phyloP scores from a whole-genome alignment of 64 coral and sea anemone species.

The Catalaphyllia jardinei region DNA sequence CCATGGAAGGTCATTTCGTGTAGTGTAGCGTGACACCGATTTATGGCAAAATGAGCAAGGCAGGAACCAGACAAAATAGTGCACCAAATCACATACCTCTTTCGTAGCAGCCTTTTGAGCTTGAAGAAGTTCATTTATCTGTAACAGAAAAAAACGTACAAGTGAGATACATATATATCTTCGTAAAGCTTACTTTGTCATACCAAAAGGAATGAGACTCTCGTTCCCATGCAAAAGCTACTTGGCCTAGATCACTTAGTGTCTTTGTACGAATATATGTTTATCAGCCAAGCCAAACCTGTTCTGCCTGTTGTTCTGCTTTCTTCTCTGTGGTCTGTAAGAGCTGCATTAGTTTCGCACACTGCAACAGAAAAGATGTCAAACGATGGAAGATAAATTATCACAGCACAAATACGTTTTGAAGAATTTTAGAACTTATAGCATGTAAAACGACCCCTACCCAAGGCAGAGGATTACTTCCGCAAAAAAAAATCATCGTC shows the following conservation, averaged over 20 bases:
- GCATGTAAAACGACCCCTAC: not conserved
- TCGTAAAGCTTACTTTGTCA: no score
- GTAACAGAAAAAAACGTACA: not conserved
- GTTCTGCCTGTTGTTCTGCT: slow-evolving; percentile 77
- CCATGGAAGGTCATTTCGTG: not conserved
- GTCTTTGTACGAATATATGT: no score
- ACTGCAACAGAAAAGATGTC: slow-evolving; percentile 40
- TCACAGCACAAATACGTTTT: not conserved
- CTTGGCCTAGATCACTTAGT: no score
- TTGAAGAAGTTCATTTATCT: slow-evolving; percentile 83
- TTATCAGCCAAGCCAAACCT: slow-evolving; percentile 30
- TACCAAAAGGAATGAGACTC: no score
- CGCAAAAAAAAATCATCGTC: slow-evolving; percentile 1
- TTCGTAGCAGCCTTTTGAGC: slow-evolving; percentile 80
- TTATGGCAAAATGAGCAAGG: not conserved
- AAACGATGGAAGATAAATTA: no score
- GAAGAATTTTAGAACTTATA: no score
- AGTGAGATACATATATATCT: no score
- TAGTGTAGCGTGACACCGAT: not conserved
- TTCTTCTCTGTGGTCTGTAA: slow-evolving; percentile 90
- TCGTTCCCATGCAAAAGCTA: no score
- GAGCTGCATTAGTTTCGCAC: slow-evolving; percentile 86
- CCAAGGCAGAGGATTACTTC: not conserved
- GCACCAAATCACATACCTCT: slow-evolving; percentile 53
- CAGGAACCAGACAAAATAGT: not conserved